phyloP scores from a whole-genome alignment of 2,113 vertebrate species.

The Speoplatyrhinus poulsoni region DNA sequence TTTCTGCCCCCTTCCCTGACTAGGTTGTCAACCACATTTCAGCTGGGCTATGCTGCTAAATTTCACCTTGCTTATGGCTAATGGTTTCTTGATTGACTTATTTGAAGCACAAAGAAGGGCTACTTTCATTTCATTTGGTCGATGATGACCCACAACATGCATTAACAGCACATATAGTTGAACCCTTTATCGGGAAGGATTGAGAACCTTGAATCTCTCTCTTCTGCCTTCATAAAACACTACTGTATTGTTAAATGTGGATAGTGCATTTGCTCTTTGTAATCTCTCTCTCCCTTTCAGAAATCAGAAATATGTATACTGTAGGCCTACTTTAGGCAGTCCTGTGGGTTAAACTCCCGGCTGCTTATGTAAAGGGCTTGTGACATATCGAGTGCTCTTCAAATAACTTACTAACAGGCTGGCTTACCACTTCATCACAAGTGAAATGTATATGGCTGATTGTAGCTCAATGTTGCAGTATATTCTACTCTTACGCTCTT shows the following conservation, averaged over 20 bases:
- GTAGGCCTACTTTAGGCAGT: not conserved
- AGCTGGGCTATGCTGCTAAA: slow-evolving; percentile 16
- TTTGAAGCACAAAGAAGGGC: not conserved
- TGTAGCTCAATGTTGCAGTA: slow-evolving; percentile 21
- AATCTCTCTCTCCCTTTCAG: slow-evolving; percentile 3
- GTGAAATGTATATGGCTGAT: slow-evolving; percentile 19
- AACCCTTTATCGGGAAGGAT: not conserved
- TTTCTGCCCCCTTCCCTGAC: not conserved
- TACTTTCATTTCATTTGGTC: not conserved
- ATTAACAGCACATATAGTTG: not conserved
- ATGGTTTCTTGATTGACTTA: slow-evolving; percentile 1
- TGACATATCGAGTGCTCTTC: slow-evolving; percentile 44
- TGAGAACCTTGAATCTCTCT: slow-evolving; percentile 18
- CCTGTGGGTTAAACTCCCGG: slow-evolving; percentile 35
- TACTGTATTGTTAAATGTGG: not conserved
- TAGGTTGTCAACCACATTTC: slow-evolving; percentile 41
- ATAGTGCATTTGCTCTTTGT: slow-evolving; percentile 22
- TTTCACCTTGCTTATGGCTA: slow-evolving; percentile 35
- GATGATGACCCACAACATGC: slow-evolving; percentile 9
- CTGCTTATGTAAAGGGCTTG: slow-evolving; percentile 38
- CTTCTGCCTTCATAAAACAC: too few species aligned
- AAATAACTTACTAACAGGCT: slow-evolving; percentile 32
- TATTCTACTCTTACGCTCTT: slow-evolving; percentile 36
- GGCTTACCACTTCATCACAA: slow-evolving; percentile 23
- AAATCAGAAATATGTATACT: slow-evolving; percentile 13